These are phyloP conservation scores for Drosophila robusta DNA, from an alignment of 2,888 invertebrate genomes.

Conservation along the genomic window DNA sequence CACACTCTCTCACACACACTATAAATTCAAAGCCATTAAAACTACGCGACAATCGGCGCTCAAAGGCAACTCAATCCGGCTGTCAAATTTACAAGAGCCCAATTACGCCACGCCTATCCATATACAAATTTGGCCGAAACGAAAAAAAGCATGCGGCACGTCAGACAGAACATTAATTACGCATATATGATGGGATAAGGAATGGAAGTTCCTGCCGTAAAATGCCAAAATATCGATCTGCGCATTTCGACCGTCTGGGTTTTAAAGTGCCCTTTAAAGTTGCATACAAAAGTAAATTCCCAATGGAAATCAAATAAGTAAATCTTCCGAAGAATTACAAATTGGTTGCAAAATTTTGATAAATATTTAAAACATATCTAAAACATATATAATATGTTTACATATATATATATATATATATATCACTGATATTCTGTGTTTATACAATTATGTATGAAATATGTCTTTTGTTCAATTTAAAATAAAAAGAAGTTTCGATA, in stretches of 20 bases:
- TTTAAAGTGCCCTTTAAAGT: neutral
- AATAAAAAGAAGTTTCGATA: too few relatives aligned
- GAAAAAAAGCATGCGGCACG: slow-evolving; percentile 11
- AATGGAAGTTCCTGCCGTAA: neutral
- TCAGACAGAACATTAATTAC: slow-evolving; percentile 53
- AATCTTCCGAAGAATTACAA: too few relatives aligned
- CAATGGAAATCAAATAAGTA: too few relatives aligned
- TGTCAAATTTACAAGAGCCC: slow-evolving; percentile 55
- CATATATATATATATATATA: too few relatives aligned
- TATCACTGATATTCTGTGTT: too few relatives aligned
- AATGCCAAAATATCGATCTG: slow-evolving; percentile 8
- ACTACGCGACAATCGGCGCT: slow-evolving; percentile 46
- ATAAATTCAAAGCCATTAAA: slow-evolving; percentile 50
- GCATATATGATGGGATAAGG: slow-evolving; percentile 9
- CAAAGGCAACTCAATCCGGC: slow-evolving; percentile 46
- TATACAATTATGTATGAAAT: too few relatives aligned
- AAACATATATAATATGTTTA: too few relatives aligned
- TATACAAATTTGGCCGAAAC: slow-evolving; percentile 7
- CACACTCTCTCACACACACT: slow-evolving; percentile 10
- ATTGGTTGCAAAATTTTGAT: too few relatives aligned
- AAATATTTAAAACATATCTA: too few relatives aligned
- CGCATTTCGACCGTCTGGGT: neutral
- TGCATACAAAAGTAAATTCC: too few relatives aligned
- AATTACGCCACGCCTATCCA: slow-evolving; percentile 41
- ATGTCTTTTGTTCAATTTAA: too few relatives aligned